Evolutionary conservation across 2,888 invertebrate species (phyloP).

Genomic region (Microplitis manilae): DNA sequence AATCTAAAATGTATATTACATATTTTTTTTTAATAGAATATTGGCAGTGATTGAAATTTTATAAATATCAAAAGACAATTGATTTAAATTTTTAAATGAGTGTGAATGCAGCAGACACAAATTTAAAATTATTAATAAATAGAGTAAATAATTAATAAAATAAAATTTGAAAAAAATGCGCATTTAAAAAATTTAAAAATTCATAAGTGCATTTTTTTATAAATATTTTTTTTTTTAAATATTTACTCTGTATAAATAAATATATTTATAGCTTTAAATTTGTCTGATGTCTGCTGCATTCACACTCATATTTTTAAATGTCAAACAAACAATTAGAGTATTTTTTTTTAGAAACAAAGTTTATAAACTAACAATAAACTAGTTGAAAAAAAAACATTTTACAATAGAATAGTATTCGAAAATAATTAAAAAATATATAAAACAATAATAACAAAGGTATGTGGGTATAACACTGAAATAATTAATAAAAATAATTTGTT

Average conservation of each 20-base stretch:
- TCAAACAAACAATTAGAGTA: neutral
- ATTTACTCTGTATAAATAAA: no score
- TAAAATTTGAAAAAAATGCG: no score
- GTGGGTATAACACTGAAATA: slow-evolving; percentile 4
- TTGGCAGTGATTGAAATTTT: neutral
- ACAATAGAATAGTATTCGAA: neutral
- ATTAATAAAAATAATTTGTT: slow-evolving; percentile 61
- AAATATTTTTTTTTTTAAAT: no score
- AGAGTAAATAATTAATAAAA: no score
- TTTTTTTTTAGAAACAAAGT: neutral
- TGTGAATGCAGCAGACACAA: no score
- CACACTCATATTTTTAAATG: no score
- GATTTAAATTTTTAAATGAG: no score
- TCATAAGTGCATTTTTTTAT: no score
- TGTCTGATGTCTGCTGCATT: no score
- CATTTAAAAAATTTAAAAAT: no score
- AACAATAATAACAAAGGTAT: slow-evolving; percentile 5
- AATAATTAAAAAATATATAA: slow-evolving; percentile 12
- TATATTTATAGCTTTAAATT: no score
- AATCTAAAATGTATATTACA: neutral
- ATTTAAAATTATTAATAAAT: no score
- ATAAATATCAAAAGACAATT: neutral
- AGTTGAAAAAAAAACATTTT: neutral
- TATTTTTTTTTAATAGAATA: neutral
- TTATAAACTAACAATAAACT: neutral